These are phyloP conservation scores for Nebria salina DNA, from an alignment of 2,888 invertebrate species.

Conservation along the genomic window DNA sequence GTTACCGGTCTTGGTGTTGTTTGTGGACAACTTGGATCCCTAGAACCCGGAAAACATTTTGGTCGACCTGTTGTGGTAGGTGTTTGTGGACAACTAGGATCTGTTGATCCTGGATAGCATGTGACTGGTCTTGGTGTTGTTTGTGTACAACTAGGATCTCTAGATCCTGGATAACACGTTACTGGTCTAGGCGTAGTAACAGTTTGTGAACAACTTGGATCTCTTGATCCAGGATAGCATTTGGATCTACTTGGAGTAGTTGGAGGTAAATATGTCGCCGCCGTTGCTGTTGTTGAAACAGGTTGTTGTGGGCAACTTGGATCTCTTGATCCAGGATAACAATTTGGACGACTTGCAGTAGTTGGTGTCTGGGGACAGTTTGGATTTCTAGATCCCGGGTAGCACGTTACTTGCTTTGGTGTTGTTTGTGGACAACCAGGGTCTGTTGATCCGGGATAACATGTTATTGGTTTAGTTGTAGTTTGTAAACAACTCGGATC, in stretches of 20 bases:
- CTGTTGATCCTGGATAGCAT: no score
- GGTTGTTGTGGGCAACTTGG: constrained; percentile 56
- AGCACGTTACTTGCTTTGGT: constrained; percentile 51
- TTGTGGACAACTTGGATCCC: constrained; percentile 58
- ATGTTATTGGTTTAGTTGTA: constrained; percentile 50
- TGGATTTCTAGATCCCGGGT: constrained; percentile 52
- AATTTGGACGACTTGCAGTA: no score
- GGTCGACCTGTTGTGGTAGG: no score
- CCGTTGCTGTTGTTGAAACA: constrained; percentile 60
- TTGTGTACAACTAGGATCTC: constrained; percentile 52
- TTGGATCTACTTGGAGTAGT: constrained; percentile 52
- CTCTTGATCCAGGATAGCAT: constrained; percentile 57
- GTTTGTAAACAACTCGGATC: constrained; percentile 55
- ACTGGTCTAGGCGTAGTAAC: constrained; percentile 15
- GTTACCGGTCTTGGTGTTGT: constrained; percentile 49
- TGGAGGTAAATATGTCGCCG: constrained; percentile 47
- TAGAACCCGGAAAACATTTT: constrained; percentile 56
- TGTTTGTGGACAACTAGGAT: no score
- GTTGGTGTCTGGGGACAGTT: constrained; percentile 52
- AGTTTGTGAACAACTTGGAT: constrained; percentile 58
- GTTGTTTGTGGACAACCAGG: constrained; percentile 54
- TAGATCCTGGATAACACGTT: constrained; percentile 54
- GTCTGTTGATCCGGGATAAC: constrained; percentile 56
- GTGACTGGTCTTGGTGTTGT: no score
- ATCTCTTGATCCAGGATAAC: constrained; percentile 60